These are phyloP conservation scores for Lipotes vexillifer DNA, from an alignment of 2,113 vertebrate genomes.

Conservation along the genomic window DNA sequence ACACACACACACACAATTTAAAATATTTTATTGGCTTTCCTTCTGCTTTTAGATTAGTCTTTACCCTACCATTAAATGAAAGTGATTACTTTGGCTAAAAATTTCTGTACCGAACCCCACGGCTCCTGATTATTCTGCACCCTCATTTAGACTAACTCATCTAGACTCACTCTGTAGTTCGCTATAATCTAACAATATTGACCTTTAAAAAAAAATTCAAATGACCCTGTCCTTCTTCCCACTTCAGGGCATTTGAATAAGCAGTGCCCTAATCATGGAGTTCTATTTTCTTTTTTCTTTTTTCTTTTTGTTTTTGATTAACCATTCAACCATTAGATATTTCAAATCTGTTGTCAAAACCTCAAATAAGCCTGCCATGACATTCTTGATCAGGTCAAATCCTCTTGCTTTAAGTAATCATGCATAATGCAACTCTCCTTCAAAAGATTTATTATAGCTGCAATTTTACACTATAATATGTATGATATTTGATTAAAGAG, in stretches of 20 bases:
- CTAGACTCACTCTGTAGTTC: not conserved
- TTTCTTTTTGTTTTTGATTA: not conserved
- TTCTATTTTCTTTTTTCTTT: not conserved
- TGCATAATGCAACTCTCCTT: not conserved
- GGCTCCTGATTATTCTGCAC: not conserved
- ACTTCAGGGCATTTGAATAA: not conserved
- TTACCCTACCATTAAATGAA: not conserved
- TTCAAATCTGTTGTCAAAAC: not conserved
- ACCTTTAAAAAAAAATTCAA: not conserved
- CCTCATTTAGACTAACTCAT: not conserved
- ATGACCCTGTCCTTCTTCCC: not conserved
- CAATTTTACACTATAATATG: not conserved
- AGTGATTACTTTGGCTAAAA: not conserved
- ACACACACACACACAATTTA: not conserved
- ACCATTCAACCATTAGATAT: not conserved
- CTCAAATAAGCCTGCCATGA: not conserved
- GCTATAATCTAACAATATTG: not conserved
- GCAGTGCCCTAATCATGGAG: rapidly evolving
- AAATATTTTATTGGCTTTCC: not conserved
- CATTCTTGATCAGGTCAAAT: not conserved
- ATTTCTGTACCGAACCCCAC: not conserved
- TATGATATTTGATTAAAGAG: not conserved
- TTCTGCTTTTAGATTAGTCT: not conserved
- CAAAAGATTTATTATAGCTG: not conserved
- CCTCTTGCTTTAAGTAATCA: not conserved